Base-by-base conservation (phyloP, 2,113 vertebrate genomes). In the Cnemophilus loriae region DNA sequence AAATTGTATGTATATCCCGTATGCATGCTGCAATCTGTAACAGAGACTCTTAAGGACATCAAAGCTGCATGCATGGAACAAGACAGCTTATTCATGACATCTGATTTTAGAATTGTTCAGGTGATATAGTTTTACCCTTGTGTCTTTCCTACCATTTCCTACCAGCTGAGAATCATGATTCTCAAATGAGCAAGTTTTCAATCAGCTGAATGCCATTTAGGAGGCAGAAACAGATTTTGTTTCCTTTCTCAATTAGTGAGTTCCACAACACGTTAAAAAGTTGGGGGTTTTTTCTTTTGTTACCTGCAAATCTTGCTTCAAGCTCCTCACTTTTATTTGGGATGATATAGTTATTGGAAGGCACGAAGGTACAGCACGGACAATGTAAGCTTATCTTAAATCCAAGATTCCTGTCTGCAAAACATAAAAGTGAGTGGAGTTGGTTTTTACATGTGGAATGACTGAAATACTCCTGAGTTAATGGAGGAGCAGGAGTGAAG, bases 321-420 rank as follows among this genome's bases (percentile, higher is more conserved):
- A 99, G 98, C 85, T 99, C 99, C 96, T 99, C 99, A 21, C 99
- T 99, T 98, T 99, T 99, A 97, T 99, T 99, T 93, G 99, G 99
- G 91, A 99, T 98, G 24, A 99, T 99, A 97, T 99, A 99, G 98
- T 99, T 99, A 96, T 99, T 99, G 80, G 99, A 99, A 9, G 99
- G 99, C 71, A 99, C 96, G 6, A 99, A 99, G 71, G 99, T 99
- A 92, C 99, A 99, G 98, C 99, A 99, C 0, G 99, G 99, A 97
- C 99, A 99, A 95, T 99, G 99, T 87, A 99, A 98, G 71, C 99
- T 99, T 97, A 99, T 98, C 97, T 99, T 99, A 97, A 99, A 98
- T 84, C 99, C 99, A 78, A 99, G 98, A 95, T 99, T 99, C 78
- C 98, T 99, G 96, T 99, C 99, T 99, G 98, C 69, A 97, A 98